A percentile compares a stretch with the other conserved stretches of the same genome.
Conservation (phyloP, 2,888 invertebrate species). For the Drosophila pseudotakahashii region DNA sequence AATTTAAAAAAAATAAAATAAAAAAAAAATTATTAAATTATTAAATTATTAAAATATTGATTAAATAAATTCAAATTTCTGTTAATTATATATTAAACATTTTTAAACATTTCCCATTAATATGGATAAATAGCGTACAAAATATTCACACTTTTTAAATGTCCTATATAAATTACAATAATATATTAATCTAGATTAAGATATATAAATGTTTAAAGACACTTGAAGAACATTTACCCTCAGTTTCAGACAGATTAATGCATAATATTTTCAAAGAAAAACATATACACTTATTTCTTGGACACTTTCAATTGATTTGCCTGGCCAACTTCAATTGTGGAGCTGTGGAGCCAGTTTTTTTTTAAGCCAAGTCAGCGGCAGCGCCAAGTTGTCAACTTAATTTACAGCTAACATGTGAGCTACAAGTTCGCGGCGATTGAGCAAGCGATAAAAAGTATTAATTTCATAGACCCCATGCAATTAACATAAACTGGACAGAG, state of each 20-base stretch:
- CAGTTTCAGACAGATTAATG: constrained; percentile 9
- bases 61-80: too few species aligned
- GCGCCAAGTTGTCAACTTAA: constrained; percentile 77
- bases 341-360: constrained; percentile 30
- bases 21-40: too few species aligned
- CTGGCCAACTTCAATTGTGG: constrained; percentile 59
- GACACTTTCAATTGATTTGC: constrained; percentile 29
- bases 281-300: background rate
- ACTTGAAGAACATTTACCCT: background rate
- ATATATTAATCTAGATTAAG: too few species aligned
- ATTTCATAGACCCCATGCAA: constrained; percentile 74
- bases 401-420: constrained; percentile 78
- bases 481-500: constrained; percentile 70
- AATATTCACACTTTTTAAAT: too few species aligned
- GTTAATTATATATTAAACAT: too few species aligned
- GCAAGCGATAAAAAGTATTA: constrained; percentile 78
- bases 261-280: background rate
- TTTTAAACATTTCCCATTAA: too few species aligned
- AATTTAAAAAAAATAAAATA: too few species aligned
- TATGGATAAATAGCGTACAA: too few species aligned
- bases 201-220: too few species aligned
- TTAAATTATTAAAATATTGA: too few species aligned
- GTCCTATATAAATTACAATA: too few species aligned
- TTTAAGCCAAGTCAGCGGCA: constrained; percentile 60
- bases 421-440: constrained; percentile 77